These are phyloP conservation scores for Microcebus ravelobensis DNA, from an alignment of 2,113 vertebrate species.

Conservation along the genomic window DNA sequence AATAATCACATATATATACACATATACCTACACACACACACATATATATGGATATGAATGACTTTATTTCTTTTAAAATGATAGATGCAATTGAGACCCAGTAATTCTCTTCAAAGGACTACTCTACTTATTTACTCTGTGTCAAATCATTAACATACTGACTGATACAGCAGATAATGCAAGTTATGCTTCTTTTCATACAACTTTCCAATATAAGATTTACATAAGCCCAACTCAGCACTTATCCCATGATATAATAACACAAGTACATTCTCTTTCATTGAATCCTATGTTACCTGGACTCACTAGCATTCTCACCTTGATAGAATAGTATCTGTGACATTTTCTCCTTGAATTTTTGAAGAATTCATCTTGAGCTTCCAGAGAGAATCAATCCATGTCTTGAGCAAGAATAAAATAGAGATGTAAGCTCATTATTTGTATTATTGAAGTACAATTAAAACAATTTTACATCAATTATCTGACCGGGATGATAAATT, in stretches of 20 bases:
- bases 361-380: background rate
- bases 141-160: background rate
- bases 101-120: background rate
- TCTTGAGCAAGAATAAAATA: background rate
- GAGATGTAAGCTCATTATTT: background rate
- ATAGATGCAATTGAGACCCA: background rate
- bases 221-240: background rate
- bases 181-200: background rate
- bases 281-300: background rate
- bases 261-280: background rate
- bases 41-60: background rate
- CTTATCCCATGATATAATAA: background rate
- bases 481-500: background rate
- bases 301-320: background rate
- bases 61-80: background rate
- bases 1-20: background rate
- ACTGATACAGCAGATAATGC: background rate
- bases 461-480: background rate
- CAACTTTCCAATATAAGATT: background rate
- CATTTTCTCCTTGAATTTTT: background rate
- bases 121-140: background rate
- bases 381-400: background rate
- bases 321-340: background rate
- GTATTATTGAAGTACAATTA: slow-evolving; percentile 29
- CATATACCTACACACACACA: background rate